Conservation (phyloP, 1,140 invertebrate genomes). For the Caenorhabditis inopinata region DNA sequence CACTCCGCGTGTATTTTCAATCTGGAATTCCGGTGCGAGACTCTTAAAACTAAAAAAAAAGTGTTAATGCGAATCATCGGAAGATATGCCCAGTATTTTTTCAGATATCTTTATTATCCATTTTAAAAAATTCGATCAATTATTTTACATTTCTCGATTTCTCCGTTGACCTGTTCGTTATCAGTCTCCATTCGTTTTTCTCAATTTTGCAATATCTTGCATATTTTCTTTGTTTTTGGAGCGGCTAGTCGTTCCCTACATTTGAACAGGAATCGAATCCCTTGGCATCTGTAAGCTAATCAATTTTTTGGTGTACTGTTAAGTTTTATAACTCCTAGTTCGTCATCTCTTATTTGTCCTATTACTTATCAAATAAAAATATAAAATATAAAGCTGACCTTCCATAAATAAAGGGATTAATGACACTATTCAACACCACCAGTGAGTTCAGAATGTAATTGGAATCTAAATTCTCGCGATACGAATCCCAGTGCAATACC, state of each 20-base stretch:
- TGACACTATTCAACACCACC: slow-evolving; percentile 50
- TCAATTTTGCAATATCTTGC: not conserved
- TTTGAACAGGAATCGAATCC: slow-evolving; percentile 5
- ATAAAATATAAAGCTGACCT: not conserved
- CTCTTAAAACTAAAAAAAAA: no score
- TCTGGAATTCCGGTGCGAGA: no score
- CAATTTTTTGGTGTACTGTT: no score
- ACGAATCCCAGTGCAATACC: slow-evolving; percentile 35
- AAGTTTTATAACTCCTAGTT: not conserved
- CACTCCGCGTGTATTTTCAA: not conserved
- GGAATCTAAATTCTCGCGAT: slow-evolving; percentile 37
- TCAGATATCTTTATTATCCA: not conserved
- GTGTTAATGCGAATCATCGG: not conserved
- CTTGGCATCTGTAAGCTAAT: not conserved
- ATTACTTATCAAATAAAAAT: not conserved
- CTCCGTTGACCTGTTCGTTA: not conserved
- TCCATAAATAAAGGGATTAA: slow-evolving; percentile 52
- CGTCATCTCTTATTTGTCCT: not conserved
- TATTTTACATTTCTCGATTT: not conserved
- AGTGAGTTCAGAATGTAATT: slow-evolving; percentile 43
- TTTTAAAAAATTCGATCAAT: not conserved
- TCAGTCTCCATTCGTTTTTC: not conserved
- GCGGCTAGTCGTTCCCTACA: not conserved
- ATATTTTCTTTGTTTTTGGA: not conserved
- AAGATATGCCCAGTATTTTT: not conserved